Base-by-base conservation (phyloP, 2,888 invertebrate genomes). In the Oxyteleia sp. region DNA sequence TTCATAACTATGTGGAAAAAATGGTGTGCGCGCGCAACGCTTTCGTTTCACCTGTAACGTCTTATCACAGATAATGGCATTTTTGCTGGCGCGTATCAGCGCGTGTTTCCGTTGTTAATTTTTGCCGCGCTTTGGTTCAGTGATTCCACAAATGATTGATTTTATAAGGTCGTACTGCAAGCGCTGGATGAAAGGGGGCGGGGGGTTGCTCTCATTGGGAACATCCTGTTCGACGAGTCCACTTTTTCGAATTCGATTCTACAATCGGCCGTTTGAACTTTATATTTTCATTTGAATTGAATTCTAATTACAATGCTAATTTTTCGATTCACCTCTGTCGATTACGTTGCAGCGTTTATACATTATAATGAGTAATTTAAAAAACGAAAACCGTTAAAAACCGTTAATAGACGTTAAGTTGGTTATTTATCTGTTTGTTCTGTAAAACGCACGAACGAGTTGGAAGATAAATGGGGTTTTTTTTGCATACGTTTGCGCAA, bases 191-290 rank as follows among this genome's bases (percentile, higher is more conserved):
- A 38, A 51, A 45, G 47, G 38, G 23, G 41, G 55, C 63, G 47
- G 45, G 57, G 59, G 69, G 51, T 69, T 69, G 53, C 23, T 78
- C 53, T 51, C 66, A 68, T 76, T 61, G 76, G 51, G 76, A 66
- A 76, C 68, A 76, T 76, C 76, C 76, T 76, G 76, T 76, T 76
- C 66, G 51, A 68, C 76, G 51, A 68, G 76, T 76, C 68, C 59
- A 61, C 76, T 75, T 75, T 64, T 75, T 75, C n/a, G 49, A 23
- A 32, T 68, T 76, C 45, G 29, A 51, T 51, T n/a, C 68, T 26
- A 66, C 38, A 53, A 68, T 68, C 61, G 57, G 18, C 13, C 47
- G 26, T 57, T 66, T 38, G 16, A 47, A 47, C 57, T 75, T 75
- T 47, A 43, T 20, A 64, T 57, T 75, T 64, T 57, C 66, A 64